Evolutionary conservation across 2,888 invertebrate species (phyloP), one percentile per base, ranked within the genome.

Genomic region (Perithous albicinctus): DNA sequence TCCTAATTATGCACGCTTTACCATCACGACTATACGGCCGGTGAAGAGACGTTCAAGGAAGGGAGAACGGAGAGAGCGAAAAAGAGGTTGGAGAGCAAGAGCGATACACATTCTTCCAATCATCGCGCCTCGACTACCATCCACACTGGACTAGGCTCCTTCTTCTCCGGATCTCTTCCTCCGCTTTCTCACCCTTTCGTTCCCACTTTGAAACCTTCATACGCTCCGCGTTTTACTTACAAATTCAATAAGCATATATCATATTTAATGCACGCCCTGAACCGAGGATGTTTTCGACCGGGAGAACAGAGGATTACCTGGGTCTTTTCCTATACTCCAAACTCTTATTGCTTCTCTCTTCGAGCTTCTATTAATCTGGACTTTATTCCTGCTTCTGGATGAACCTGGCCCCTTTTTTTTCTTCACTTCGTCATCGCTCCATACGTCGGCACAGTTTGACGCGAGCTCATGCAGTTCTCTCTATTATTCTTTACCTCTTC

Each of bases 1-100:
- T 91, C 90, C 89, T 91, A 92, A 92, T 92, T 92, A 92, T 92
- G 91, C 91, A 92, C 90, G 92, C 90, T 92, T 91, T 91, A 88
- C 90, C 91, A 91, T 88, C 88, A 86, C 86, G 87, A 88, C 89
- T 89, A 87, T 83, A 77, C 64, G n/a, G 15, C 59, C 54, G 41
- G 46, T 20, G 77, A 74, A 69, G 72, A 64, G 72, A 74, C 69
- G 75, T 61, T 20, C 75, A 80, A 74, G 67, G 54, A 80, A 72
- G 72, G 74, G 70, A 43, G 48, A 61, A 64, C 61, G 74, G 69
- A 64, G 66, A 59, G 29, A 63, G 51, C 41, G 78, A 61, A 43
- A 61, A 66, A 73, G 56, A 74, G 23, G 78, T 59, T 29, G 70
- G 67, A 72, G 66, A 64, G 48, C 59, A 23, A 69, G 56, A 74